Evolutionary conservation across 2,113 vertebrate species (phyloP), one percentile per base, ranked within the genome.

Genomic region (Tapirus terrestris): DNA sequence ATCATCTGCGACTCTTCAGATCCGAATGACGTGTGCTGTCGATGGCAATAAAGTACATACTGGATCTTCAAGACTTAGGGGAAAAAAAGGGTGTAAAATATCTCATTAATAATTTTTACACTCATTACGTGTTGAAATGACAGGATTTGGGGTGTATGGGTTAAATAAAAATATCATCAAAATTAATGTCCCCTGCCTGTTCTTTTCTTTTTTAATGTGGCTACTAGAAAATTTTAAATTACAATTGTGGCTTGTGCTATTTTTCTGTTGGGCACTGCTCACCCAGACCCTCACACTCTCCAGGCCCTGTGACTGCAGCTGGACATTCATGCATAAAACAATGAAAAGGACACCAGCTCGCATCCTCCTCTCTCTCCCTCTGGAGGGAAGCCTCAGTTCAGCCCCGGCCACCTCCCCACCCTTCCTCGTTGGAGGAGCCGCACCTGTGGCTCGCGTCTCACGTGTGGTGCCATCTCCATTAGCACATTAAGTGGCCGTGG

Each of bases 401-500:
- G n/a, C 60, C 29, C 6, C 17, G 14, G 53, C 6, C 23, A 8
- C 16, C 33, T 56, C 1, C 1, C 31, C 8, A 2, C 5, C 36
- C 53, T 21, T 14, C 51, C 8, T 23, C 17, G 21, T 17, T 29
- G 48, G 73, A 91, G 84, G 8, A 25, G 65, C 82, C 16, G 18
- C 75, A 68, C 2, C 2, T 33, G 25, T 88, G 63, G 81, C 89
- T 60, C 0, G 0, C 0, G 79, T n/a, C 77, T 70, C 51, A 4
- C 0, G 8, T 23, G 5, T 1, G 43, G 18, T 67, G 88, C 72
- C 67, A 23, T 83, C 96, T 89, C 77, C 21, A 84, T 86, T 87
- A 96, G 85, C 77, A 39, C 56, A 0, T 92, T 72, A 76, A 89
- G 93, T 93, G 4, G 17, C 86, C n/a, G 81, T 11, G n/a, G 73